A percentile compares a stretch with the other conserved stretches of the same genome.
Evolutionary conservation across 2,113 vertebrate genomes (phyloP).

Genomic region (Xenopus tropicalis): UCB_Xtro_10.0 CM004443.2:128517501-128518000

Average conservation of each 20-base stretch:
- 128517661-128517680: no score
- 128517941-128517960: slow-evolving; percentile 31
- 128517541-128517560: no score
- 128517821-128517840: slow-evolving; percentile 19
- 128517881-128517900: slow-evolving; percentile 19
- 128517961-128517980: slow-evolving; percentile 36
- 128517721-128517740: slow-evolving; percentile 28
- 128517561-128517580: no score
- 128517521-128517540: no score
- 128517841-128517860: slow-evolving; percentile 37
- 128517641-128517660: no score
- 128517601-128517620: no score
- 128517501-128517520: no score
- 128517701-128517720: slow-evolving; percentile 22
- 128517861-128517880: slow-evolving; percentile 24
- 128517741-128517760: slow-evolving; percentile 39
- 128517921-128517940: slow-evolving; percentile 34
- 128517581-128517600: no score
- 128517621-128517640: no score
- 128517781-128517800: slow-evolving; percentile 34
- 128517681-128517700: no score
- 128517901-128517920: slow-evolving; percentile 15
- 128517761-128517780: slow-evolving; percentile 38
- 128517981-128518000: slow-evolving; percentile 33
- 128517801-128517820: slow-evolving; percentile 32